Conservation (phyloP, 2,797 vertebrate species). For the Rhynchonycteris naso region DNA sequence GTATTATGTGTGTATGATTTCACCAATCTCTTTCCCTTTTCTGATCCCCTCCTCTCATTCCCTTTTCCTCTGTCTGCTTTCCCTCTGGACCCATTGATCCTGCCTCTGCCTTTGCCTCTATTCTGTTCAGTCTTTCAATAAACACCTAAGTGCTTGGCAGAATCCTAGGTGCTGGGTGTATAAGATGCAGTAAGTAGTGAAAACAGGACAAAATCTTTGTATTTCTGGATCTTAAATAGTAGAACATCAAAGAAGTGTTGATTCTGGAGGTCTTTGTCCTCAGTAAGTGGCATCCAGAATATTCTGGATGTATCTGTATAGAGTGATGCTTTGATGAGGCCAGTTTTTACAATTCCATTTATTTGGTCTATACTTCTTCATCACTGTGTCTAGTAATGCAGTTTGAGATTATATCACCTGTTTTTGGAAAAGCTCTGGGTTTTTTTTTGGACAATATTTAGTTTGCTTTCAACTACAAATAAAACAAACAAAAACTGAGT, state of each 20-base stretch:
- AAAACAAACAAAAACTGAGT: background rate
- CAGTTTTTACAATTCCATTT: background rate
- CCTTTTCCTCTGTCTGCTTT: no score
- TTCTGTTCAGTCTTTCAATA: no score
- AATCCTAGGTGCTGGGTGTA: no score
- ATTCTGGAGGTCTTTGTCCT: background rate
- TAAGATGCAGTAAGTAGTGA: background rate
- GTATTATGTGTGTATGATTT: no score
- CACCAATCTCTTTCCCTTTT: no score
- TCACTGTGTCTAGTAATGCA: background rate
- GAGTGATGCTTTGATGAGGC: background rate
- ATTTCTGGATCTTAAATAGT: background rate
- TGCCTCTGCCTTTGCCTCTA: no score
- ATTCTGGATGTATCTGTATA: background rate
- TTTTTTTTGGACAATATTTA: background rate
- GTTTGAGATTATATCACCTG: background rate
- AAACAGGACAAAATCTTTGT: background rate
- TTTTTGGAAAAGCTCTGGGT: background rate
- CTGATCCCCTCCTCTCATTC: no score
- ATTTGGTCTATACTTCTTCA: background rate
- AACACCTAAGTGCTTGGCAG: background rate
- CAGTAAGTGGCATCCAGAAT: background rate
- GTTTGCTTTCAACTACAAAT: constrained; percentile 2
- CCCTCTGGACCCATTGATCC: no score
- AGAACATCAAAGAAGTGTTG: background rate